Evolutionary conservation across 2,113 vertebrate species (phyloP).

Genomic region (Crotalus tigris): DNA sequence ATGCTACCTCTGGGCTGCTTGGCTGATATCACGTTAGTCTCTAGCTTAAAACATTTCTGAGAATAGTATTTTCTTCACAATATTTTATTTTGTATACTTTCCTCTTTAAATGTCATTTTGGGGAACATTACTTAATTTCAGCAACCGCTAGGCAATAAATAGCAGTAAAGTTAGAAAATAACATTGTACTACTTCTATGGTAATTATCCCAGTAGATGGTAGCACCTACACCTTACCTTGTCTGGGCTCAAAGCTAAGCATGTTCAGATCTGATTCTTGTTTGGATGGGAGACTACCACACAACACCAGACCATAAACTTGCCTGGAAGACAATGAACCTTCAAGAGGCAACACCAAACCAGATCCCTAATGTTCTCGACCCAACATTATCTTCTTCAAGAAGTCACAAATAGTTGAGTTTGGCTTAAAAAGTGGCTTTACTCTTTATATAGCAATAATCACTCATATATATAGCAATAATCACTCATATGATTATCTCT

Average conservation of each 20-base stretch:
- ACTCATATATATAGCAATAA: neutral
- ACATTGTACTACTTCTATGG: neutral
- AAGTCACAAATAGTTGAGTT: neutral
- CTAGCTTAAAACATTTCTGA: rapidly evolving
- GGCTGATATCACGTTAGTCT: neutral
- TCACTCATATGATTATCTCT: neutral
- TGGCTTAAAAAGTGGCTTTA: neutral
- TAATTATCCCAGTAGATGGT: neutral
- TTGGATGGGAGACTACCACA: neutral
- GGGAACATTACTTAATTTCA: neutral
- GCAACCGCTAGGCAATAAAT: neutral
- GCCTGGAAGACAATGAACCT: neutral
- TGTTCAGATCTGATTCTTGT: neutral
- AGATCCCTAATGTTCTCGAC: neutral
- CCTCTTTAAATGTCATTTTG: neutral
- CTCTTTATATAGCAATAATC: neutral
- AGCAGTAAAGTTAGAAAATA: neutral
- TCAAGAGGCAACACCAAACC: neutral
- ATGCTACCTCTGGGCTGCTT: neutral
- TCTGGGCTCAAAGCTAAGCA: neutral
- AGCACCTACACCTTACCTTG: neutral
- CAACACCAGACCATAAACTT: neutral
- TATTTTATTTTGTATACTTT: rapidly evolving
- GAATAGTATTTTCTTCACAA: rapidly evolving
- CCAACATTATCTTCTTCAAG: neutral